Percentiles rank a stretch among this genome's conserved stretches.
These are phyloP conservation scores for Pyrocephalus nanus DNA, from an alignment of 2,797 vertebrate genomes.

Conservation along the genomic window DNA sequence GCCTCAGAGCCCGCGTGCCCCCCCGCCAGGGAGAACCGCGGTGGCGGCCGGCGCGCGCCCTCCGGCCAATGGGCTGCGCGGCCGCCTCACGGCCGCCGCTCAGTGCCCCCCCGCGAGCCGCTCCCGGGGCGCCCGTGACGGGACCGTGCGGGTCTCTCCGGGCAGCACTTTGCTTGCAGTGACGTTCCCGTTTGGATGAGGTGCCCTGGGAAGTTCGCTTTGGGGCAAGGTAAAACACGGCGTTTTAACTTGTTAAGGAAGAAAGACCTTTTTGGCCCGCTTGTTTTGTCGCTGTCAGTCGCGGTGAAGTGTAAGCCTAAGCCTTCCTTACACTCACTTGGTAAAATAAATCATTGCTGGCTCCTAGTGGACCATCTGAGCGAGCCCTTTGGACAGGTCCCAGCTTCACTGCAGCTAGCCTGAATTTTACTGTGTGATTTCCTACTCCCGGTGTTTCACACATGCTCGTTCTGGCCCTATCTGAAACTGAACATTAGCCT, in stretches of 20 bases:
- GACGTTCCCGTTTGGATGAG: too few relatives aligned
- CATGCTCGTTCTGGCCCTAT: not conserved
- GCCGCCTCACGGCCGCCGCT: not conserved
- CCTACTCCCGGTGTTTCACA: not conserved
- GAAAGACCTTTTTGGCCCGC: fast-evolving
- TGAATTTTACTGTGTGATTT: not conserved
- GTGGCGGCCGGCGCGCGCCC: not conserved
- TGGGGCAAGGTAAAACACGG: not conserved
- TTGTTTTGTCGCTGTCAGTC: not conserved
- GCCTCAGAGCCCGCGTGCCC: not conserved
- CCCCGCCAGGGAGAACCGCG: fast-evolving
- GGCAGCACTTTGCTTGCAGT: fast-evolving
- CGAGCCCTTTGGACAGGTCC: too few relatives aligned
- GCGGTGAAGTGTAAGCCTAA: not conserved
- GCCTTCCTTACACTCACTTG: not conserved
- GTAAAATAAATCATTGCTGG: not conserved
- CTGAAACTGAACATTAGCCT: not conserved
- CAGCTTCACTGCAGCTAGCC: not conserved
- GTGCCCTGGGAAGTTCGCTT: not conserved
- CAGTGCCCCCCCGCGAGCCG: not conserved
- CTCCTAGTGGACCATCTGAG: not conserved
- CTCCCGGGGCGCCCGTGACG: fast-evolving
- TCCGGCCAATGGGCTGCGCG: too few relatives aligned
- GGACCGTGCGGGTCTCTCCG: fast-evolving
- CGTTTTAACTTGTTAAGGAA: not conserved